Percentiles rank a stretch among this genome's conserved stretches.
These are phyloP conservation scores for Archivesica marissinica DNA, from an alignment of 1,140 invertebrate species.

Conservation along the genomic window DNA sequence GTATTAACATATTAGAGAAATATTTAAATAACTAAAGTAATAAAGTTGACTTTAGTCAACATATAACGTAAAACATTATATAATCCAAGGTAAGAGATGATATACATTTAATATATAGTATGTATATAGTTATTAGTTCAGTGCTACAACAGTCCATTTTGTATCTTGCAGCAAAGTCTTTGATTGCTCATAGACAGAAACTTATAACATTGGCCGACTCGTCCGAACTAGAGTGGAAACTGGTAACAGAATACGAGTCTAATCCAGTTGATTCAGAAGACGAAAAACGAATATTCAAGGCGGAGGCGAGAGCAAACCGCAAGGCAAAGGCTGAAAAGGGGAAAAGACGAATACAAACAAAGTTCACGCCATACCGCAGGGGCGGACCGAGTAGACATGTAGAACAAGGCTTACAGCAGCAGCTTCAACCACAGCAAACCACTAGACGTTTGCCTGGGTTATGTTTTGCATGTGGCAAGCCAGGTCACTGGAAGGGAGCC, in stretches of 20 bases:
- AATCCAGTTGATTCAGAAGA: conserved; percentile 55
- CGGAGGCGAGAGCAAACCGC: conserved; percentile 28
- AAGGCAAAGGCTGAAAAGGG: conserved; percentile 50
- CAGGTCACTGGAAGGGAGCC: conserved; percentile 60
- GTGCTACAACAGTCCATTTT: no score
- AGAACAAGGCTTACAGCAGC: neutral
- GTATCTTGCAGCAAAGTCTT: conserved; percentile 15
- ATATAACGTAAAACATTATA: no score
- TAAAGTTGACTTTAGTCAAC: no score
- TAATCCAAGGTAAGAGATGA: no score
- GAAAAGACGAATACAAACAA: neutral
- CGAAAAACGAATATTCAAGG: conserved; percentile 57
- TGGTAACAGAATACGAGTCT: conserved; percentile 26
- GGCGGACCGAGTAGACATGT: neutral
- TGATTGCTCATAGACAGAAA: conserved; percentile 45
- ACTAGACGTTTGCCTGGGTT: neutral
- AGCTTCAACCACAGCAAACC: neutral
- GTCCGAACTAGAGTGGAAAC: conserved; percentile 42
- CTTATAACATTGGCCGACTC: conserved; percentile 54
- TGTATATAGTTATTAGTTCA: no score
- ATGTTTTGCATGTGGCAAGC: conserved; percentile 49
- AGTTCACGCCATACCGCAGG: neutral
- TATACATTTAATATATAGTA: no score
- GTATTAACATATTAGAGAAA: no score
- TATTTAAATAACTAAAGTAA: no score